Evolutionary conservation across 2,888 invertebrate genomes (phyloP).

Genomic region (Cataglyphis albicans): DNA sequence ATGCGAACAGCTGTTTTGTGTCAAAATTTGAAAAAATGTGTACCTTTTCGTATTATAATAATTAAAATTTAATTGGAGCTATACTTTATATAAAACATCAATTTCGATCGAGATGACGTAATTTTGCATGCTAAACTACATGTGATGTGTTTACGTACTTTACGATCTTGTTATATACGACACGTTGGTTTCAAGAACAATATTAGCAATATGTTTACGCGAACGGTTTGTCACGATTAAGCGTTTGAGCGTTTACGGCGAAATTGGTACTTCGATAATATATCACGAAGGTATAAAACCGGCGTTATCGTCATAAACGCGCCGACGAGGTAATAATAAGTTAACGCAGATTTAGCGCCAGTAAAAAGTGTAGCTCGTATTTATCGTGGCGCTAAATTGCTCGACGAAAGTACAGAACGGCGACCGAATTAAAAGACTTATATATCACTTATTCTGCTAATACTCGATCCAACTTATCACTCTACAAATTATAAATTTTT

Average conservation of each 20-base stretch:
- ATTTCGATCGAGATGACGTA: conserved; percentile 10
- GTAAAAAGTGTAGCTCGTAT: conserved; percentile 68
- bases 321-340: conserved; percentile 73
- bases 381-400: conserved; percentile 76
- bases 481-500: background rate
- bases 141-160: conserved; percentile 21
- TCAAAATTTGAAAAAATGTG: background rate
- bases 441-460: conserved; percentile 58
- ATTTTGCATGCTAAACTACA: conserved; percentile 23
- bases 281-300: conserved; percentile 61
- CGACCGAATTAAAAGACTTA: conserved; percentile 63
- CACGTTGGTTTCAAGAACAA: conserved; percentile 36
- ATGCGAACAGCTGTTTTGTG: background rate
- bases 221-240: conserved; percentile 51
- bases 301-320: conserved; percentile 68
- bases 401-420: conserved; percentile 50
- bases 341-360: conserved; percentile 78
- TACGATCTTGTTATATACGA: conserved; percentile 15
- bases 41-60: background rate
- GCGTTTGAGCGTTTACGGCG: conserved; percentile 40
- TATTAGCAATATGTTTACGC: conserved; percentile 46
- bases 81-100: background rate
- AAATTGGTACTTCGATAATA: conserved; percentile 65
- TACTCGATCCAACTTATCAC: conserved; percentile 30
- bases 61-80: background rate